phyloP scores from a whole-genome alignment of 2,797 vertebrate genomes.

The Telmatherina bonti region DNA sequence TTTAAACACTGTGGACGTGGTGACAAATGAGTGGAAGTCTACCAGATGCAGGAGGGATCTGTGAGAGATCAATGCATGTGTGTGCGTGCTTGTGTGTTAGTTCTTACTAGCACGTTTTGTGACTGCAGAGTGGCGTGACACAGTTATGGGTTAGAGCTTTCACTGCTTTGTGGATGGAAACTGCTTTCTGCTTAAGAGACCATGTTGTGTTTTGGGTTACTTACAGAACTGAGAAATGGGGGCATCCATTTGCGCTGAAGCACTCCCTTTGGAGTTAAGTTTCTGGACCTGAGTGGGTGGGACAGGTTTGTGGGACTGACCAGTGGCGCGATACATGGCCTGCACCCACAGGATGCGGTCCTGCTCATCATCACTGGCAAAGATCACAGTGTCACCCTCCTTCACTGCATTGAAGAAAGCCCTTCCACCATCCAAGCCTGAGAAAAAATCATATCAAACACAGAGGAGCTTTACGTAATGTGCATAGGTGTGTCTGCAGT shows the following conservation, averaged over 20 bases:
- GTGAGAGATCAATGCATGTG: slow-evolving; percentile 70
- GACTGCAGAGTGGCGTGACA: slow-evolving; percentile 78
- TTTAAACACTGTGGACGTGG: slow-evolving; percentile 72
- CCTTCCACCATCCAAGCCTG: slow-evolving; percentile 97
- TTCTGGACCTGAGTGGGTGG: slow-evolving; percentile 99
- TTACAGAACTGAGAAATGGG: slow-evolving; percentile 99
- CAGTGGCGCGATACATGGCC: slow-evolving; percentile 98
- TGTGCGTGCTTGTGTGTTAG: slow-evolving; percentile 78
- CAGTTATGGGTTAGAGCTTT: slow-evolving; percentile 79
- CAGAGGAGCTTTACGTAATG: neutral
- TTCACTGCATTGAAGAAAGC: slow-evolving; percentile 99
- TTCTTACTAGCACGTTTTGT: slow-evolving; percentile 70
- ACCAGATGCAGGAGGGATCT: slow-evolving; percentile 73
- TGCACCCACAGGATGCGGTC: slow-evolving; percentile 99
- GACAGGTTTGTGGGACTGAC: slow-evolving; percentile 98
- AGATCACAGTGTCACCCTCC: slow-evolving; percentile 99
- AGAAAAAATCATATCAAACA: neutral
- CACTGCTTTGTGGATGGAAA: slow-evolving; percentile 69
- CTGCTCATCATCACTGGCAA: slow-evolving; percentile 98
- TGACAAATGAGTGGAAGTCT: slow-evolving; percentile 75
- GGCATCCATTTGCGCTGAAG: slow-evolving; percentile 96
- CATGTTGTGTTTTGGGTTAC: slow-evolving; percentile 80
- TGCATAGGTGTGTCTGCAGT: neutral
- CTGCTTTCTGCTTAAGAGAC: slow-evolving; percentile 60
- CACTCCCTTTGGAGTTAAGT: slow-evolving; percentile 98